Conservation (phyloP, 2,888 invertebrate species). For the Drosophila subsilvestris region DNA sequence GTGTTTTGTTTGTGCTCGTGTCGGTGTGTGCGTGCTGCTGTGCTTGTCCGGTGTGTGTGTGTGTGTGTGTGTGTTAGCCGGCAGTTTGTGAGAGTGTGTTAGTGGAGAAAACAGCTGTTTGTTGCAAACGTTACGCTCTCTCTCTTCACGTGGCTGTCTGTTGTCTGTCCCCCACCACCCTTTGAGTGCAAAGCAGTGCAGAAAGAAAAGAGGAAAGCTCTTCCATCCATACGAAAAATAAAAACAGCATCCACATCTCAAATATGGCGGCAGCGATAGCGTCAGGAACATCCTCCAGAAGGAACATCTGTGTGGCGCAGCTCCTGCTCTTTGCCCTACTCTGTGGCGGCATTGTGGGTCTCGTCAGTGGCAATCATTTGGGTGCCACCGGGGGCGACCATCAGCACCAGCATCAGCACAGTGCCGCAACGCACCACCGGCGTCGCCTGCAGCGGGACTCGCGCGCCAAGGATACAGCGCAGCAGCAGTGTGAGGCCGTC, state of each 20-base stretch:
- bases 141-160: neutral
- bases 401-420: slow-evolving; percentile 60
- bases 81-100: slow-evolving; percentile 50
- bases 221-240: neutral
- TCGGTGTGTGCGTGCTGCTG: slow-evolving; percentile 26
- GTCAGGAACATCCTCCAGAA: slow-evolving; percentile 1
- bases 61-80: slow-evolving; percentile 57
- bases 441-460: slow-evolving; percentile 80
- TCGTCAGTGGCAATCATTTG: slow-evolving; percentile 68
- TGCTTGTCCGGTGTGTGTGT: slow-evolving; percentile 11
- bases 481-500: slow-evolving; percentile 79
- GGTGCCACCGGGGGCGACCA: slow-evolving; percentile 33
- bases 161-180: neutral
- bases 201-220: slow-evolving; percentile 5
- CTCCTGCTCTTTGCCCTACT: slow-evolving; percentile 48
- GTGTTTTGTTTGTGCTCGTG: slow-evolving; percentile 42
- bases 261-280: slow-evolving; percentile 46
- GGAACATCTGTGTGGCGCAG: slow-evolving; percentile 45
- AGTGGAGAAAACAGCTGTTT: slow-evolving; percentile 69
- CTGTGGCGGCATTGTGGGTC: slow-evolving; percentile 49
- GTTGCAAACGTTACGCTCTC: slow-evolving; percentile 4
- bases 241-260: neutral
- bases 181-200: neutral
- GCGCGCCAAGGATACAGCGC: slow-evolving; percentile 64
- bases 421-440: slow-evolving; percentile 68